Base-by-base conservation (phyloP, 2,888 invertebrate species). In the Deilephila elpenor region DNA sequence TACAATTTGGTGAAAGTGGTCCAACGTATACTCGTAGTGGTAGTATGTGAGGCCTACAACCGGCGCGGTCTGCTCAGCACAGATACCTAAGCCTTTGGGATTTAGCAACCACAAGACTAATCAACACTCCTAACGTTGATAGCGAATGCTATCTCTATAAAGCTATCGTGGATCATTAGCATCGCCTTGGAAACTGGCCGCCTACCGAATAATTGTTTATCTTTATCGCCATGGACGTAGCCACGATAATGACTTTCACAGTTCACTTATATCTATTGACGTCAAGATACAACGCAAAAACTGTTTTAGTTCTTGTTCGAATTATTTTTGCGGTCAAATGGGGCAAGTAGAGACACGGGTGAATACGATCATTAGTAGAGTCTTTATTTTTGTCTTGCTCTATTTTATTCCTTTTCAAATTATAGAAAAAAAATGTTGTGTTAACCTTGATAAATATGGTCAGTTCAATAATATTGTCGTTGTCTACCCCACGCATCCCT, bases 41-140 rank as follows among this genome's bases (percentile, higher is more conserved):
- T 67, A 25, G 6, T 67, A 51, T 44, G 67, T 67, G 25, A 37
- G 14, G 64, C 5, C 25, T 25, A 67, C 51, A 37, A 37, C 44
- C 25, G 25, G n/a, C 17, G 14, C 44, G 67, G 67, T 67, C 51
- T 51, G 67, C 51, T 67, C 67, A 51, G 51, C 51, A 25, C 67
- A 67, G 67, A 67, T 51, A 67, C 25, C 67, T 67, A 67, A 67
- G 44, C 67, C 67, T 29, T 14, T 25, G 67, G 51, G 67, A 67
- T 67, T 67, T 51, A 25, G 17, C 25, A 14, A 67, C 67, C 67
- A 37, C 67, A 14, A 64, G 51, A 67, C 67, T 67, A 67, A 67
- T 67, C 67, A 67, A 67, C 67, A 67, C 67, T 25, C 29, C 67
- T 51, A 25, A 67, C 51, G 25, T 67, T 51, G 67, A 67, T 67